phyloP scores from a whole-genome alignment of 2,113 vertebrate genomes.

The Dolichotis patagonum region DNA sequence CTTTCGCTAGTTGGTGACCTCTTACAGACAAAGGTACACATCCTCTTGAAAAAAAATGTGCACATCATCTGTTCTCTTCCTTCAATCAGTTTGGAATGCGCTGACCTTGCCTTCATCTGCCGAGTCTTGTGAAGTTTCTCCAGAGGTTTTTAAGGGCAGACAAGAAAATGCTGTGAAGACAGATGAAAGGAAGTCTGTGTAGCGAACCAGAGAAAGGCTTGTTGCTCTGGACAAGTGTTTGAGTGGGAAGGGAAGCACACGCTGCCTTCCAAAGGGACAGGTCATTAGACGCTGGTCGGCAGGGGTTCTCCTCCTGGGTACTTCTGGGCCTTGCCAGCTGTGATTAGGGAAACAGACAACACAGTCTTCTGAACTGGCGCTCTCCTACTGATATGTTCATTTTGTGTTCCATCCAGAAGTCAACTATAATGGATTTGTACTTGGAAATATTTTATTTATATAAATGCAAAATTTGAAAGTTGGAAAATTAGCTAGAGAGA shows the following conservation, averaged over 20 bases:
- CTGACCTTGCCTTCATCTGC: neutral
- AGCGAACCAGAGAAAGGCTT: neutral
- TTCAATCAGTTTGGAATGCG: slow-evolving; percentile 42
- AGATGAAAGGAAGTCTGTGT: slow-evolving; percentile 61
- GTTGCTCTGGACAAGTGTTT: neutral
- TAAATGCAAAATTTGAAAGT: neutral
- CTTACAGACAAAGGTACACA: neutral
- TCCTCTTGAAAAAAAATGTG: slow-evolving; percentile 31
- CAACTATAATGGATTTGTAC: neutral
- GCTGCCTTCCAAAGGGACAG: neutral
- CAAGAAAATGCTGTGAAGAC: slow-evolving; percentile 60
- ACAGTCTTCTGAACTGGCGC: neutral
- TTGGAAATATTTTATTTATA: slow-evolving; percentile 13
- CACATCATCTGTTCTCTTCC: slow-evolving; percentile 60
- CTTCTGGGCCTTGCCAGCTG: neutral
- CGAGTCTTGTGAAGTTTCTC: slow-evolving; percentile 63
- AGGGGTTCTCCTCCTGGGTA: neutral
- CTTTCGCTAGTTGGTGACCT: neutral
- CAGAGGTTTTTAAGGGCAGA: slow-evolving; percentile 46
- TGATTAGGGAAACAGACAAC: neutral
- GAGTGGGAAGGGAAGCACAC: neutral
- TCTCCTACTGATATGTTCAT: neutral
- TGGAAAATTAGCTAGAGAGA: neutral
- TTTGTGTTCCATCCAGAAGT: neutral
- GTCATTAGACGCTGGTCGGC: rapidly evolving